Percentiles rank a stretch among this genome's conserved stretches.
Evolutionary conservation across 2,888 invertebrate species (phyloP).

Genomic region (Sarcophaga subvicina): DNA sequence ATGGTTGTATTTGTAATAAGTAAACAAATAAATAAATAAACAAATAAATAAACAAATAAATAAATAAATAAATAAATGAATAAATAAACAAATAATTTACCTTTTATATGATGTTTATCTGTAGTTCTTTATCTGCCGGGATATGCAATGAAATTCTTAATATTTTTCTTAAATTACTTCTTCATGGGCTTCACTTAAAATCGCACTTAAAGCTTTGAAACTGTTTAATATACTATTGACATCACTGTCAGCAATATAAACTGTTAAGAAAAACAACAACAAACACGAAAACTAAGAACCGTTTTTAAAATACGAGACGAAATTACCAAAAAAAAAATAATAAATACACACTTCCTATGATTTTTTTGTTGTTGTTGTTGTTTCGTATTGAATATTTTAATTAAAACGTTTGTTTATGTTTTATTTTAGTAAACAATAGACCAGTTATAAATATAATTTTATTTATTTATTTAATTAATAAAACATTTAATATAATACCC

Average conservation of each 20-base stretch:
- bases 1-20: too few relatives aligned
- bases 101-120: too few relatives aligned
- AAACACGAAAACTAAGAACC: background rate
- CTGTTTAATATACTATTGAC: background rate
- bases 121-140: too few relatives aligned
- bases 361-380: background rate
- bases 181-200: background rate
- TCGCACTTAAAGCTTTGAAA: background rate
- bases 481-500: background rate
- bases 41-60: too few relatives aligned
- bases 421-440: background rate
- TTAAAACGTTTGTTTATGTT: background rate
- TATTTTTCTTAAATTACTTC: too few relatives aligned
- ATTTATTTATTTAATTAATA: constrained; percentile 9
- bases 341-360: background rate
- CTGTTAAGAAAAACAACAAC: background rate
- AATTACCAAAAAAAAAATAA: background rate
- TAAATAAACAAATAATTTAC: too few relatives aligned
- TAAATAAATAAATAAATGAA: too few relatives aligned
- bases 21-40: too few relatives aligned
- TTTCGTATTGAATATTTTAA: background rate
- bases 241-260: background rate
- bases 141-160: too few relatives aligned
- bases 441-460: background rate
- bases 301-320: background rate